Evolutionary conservation across 2,797 vertebrate species (phyloP), one percentile per base, ranked within the genome.

Genomic region (Leptodactylus fallax): DNA sequence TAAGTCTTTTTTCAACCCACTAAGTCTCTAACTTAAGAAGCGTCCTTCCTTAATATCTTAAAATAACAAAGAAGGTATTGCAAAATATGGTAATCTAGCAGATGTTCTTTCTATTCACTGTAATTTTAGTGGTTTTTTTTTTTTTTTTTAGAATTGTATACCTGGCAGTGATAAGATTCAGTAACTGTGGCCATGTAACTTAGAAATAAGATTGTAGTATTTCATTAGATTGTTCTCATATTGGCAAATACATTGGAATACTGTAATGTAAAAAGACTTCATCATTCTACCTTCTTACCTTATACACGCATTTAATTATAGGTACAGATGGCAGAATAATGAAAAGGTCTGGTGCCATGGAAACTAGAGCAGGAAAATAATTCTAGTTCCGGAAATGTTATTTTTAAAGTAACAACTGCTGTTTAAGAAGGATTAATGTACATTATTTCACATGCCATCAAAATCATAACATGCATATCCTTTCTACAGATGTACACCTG

Each of bases 271-370:
- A 51, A 79, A 49, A 27, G 79, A 78, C 79, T 58, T 81, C n/a
- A 63, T 74, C 53, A 65, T 87, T 79, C 12, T 87, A 63, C 61
- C 49, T 67, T 80, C 74, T 53, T 88, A 85, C 63, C 81, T 79
- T 83, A 83, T 49, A 72, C 72, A 78, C 51, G 21, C 53, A 83
- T 87, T 87, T 83, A 83, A 87, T 87, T 78, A 83, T 85, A 51
- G 82, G 45, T 80, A 69, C 77, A 80, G 86, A 81, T 85, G 67
- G 82, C 17, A 72, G 82, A 80, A 80, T 79, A 85, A 83, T 85
- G 76, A 74, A 85, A 85, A 85, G 77, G 82, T 88, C 82, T 85
- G 87, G 55, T 27, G n/a, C 82, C 77, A 88, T 88, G 77, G 87
- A 79, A 88, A 85, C 87, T 45, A 63, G 67, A 88, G 55, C 82